These are phyloP conservation scores for Tridacna crocea DNA, from an alignment of 2,888 invertebrate species.

Conservation along the genomic window DNA sequence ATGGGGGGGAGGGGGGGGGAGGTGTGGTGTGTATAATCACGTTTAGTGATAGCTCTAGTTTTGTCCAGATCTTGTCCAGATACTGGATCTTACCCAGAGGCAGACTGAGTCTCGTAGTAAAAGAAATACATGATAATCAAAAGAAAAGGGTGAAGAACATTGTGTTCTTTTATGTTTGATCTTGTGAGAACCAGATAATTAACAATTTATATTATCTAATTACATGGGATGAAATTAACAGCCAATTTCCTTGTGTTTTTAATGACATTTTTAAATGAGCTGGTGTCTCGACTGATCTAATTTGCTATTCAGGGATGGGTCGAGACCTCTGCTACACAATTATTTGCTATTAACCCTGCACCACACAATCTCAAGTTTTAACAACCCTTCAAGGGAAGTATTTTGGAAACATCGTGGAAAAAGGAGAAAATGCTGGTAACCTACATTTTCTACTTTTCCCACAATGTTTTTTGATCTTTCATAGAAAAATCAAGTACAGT, in stretches of 20 bases:
- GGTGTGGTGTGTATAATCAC: too few relatives aligned
- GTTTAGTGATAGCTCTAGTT: too few relatives aligned
- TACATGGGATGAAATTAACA: neutral
- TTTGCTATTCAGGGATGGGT: too few relatives aligned
- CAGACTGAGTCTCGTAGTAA: conserved; percentile 88
- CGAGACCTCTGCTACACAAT: too few relatives aligned
- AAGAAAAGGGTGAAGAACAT: conserved; percentile 52
- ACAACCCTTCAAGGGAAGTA: neutral
- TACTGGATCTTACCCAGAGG: conserved; percentile 87
- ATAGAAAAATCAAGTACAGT: too few relatives aligned
- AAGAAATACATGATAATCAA: conserved; percentile 68
- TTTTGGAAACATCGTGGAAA: neutral
- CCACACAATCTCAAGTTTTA: too few relatives aligned
- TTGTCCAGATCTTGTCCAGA: too few relatives aligned
- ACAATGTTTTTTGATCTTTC: too few relatives aligned
- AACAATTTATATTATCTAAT: conserved; percentile 10
- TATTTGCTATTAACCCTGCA: too few relatives aligned
- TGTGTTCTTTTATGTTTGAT: conserved; percentile 12
- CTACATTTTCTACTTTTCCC: too few relatives aligned
- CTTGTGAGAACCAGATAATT: neutral
- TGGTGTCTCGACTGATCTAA: neutral
- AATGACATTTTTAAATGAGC: neutral
- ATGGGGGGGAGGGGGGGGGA: too few relatives aligned
- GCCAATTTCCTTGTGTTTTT: neutral
- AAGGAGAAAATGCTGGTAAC: neutral